These are phyloP conservation scores for Xylota sylvarum DNA, from an alignment of 2,888 invertebrate species.

Conservation along the genomic window DNA sequence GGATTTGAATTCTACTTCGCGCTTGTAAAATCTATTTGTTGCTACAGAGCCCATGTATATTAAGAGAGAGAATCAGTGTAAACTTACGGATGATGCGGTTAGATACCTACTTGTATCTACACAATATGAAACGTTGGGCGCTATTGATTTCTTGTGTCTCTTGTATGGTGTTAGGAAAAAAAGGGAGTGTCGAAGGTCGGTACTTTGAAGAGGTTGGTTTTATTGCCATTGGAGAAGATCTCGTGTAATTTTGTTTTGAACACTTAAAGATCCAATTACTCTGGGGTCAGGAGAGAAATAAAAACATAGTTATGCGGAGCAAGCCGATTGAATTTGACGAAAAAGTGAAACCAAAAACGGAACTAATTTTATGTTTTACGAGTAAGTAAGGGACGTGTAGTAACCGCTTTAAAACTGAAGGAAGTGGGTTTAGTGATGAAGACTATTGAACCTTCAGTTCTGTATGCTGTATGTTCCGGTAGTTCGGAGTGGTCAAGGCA, in stretches of 20 bases:
- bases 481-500: not conserved
- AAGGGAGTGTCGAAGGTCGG: conserved; percentile 68
- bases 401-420: not conserved
- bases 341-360: conserved; percentile 23
- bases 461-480: too few relatives aligned
- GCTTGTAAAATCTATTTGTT: conserved; percentile 24
- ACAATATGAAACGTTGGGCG: conserved; percentile 1
- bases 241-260: conserved; percentile 6
- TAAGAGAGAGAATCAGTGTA: conserved; percentile 32
- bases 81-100: conserved; percentile 39
- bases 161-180: not conserved
- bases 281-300: conserved; percentile 27
- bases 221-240: conserved; percentile 11
- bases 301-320: conserved; percentile 14
- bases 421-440: not conserved
- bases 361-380: conserved; percentile 22
- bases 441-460: not conserved
- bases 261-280: conserved; percentile 39
- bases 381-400: not conserved
- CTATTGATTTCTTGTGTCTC: conserved; percentile 10
- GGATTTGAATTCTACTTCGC: conserved; percentile 36
- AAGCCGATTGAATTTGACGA: not conserved
- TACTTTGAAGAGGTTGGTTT: conserved; percentile 49
- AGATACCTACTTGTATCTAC: not conserved
- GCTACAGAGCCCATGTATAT: conserved; percentile 17